These are phyloP conservation scores for Nannospalax galili DNA, from an alignment of 2,113 vertebrate species.

Conservation along the genomic window DNA sequence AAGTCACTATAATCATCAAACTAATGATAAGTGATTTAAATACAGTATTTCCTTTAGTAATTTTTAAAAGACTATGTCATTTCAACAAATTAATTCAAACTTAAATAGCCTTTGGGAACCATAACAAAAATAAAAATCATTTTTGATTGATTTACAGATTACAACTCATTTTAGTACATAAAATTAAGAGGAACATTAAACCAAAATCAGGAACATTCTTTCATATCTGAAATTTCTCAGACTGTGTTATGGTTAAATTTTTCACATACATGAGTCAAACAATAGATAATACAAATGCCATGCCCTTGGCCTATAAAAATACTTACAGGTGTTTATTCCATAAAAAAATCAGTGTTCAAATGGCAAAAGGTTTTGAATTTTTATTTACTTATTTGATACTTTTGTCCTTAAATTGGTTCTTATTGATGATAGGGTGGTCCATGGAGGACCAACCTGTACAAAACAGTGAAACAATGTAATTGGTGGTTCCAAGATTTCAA, in stretches of 20 bases:
- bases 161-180: constrained; percentile 32
- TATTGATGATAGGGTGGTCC: not conserved
- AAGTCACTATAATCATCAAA: constrained; percentile 58
- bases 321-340: not conserved
- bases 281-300: not conserved
- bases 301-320: not conserved
- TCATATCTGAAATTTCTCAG: constrained; percentile 30
- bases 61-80: constrained; percentile 25
- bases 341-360: constrained; percentile 31
- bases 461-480: not conserved
- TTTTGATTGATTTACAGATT: constrained; percentile 59
- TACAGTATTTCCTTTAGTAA: constrained; percentile 52
- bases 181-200: constrained; percentile 54
- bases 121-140: constrained; percentile 60
- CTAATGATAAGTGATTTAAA: constrained; percentile 58
- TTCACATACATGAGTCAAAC: not conserved
- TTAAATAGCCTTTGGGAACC: constrained; percentile 50
- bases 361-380: not conserved
- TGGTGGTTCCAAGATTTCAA: not conserved
- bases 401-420: not conserved
- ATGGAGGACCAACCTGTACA: not conserved
- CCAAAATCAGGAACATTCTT: constrained; percentile 38
- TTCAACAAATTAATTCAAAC: constrained; percentile 62
- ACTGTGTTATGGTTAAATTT: not conserved
- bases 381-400: not conserved